Base-by-base conservation (phyloP, 1,140 invertebrate genomes). In the Sycophaga agraensis region DNA sequence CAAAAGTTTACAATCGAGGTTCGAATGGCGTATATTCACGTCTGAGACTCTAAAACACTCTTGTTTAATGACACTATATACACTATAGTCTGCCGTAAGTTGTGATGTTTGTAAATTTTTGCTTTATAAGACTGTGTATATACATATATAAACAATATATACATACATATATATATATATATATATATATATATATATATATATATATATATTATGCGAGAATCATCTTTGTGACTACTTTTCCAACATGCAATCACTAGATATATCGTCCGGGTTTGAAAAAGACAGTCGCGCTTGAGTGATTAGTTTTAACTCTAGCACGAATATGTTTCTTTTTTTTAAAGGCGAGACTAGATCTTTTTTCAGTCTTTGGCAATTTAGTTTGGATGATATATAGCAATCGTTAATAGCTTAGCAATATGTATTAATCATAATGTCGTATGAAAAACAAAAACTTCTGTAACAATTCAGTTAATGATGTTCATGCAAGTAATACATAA, bases 31-130 rank as follows among this genome's bases (percentile, higher is more conserved):
- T 60, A 66, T 63, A 64, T 51, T 63, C 49, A 53, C 59, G 22
- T 62, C 64, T 59, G 60, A 57, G 62, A 65, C 60, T 66, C 64
- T 62, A 58, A 21, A 54, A n/a, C 28, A 26, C 28, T 45, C 54
- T 45, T 63, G 67, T 68, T 71, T 68, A 63, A 71, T 48, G 26
- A 58, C 61, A 68, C 64, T 50, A 64, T 70, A 71, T 66, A 70
- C 75, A 76, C 73, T 78, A 28, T 75, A 68, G 75, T 76, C 73
- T 73, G 73, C 70, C 66, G 58, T 71, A 68, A 68, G 70, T 26
- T 76, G 70, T 78, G 71, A 76, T 73, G 73, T 78, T 80, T 79
- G 75, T 80, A 79, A 78, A 81, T 78, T 78, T 57, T 79, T 78
- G 73, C 75, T 78, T 81, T 71, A 75, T 77, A 79, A 79, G 73